Percentiles rank a stretch among this genome's conserved stretches.
Evolutionary conservation across 2,888 invertebrate genomes (phyloP).

Genomic region (Antheraea yamamai): DNA sequence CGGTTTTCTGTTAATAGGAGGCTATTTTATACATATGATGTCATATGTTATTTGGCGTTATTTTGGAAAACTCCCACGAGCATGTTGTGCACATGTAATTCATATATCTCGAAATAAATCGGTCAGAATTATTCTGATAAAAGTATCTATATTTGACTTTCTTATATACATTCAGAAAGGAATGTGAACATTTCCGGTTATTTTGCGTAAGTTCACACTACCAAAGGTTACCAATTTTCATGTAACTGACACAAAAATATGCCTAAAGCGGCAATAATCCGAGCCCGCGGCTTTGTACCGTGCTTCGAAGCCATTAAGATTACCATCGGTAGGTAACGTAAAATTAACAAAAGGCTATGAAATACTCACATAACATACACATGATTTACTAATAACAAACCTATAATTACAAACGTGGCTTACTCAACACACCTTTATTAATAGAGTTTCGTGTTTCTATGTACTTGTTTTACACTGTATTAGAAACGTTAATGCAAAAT

Average conservation of each 20-base stretch:
- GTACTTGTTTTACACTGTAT: slow-evolving; percentile 27
- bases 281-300: slow-evolving; percentile 12
- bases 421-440: slow-evolving; percentile 45
- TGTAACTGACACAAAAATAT: slow-evolving; percentile 9
- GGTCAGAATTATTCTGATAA: neutral
- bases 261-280: slow-evolving; percentile 2
- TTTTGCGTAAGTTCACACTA: neutral
- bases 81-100: neutral
- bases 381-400: slow-evolving; percentile 50
- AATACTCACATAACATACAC: slow-evolving; percentile 43
- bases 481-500: slow-evolving; percentile 5
- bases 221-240: neutral
- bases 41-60: neutral
- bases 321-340: slow-evolving; percentile 44
- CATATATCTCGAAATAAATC: neutral
- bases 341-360: slow-evolving; percentile 48
- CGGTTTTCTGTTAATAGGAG: neutral
- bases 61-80: neutral
- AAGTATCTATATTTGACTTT: neutral
- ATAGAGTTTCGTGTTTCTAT: slow-evolving; percentile 12
- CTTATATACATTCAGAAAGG: neutral
- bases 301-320: slow-evolving; percentile 46
- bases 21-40: neutral
- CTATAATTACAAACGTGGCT: slow-evolving; percentile 49
- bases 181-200: neutral